Evolutionary conservation across 2,113 vertebrate genomes (phyloP).

Genomic region (Eptatretus burgeri): DNA sequence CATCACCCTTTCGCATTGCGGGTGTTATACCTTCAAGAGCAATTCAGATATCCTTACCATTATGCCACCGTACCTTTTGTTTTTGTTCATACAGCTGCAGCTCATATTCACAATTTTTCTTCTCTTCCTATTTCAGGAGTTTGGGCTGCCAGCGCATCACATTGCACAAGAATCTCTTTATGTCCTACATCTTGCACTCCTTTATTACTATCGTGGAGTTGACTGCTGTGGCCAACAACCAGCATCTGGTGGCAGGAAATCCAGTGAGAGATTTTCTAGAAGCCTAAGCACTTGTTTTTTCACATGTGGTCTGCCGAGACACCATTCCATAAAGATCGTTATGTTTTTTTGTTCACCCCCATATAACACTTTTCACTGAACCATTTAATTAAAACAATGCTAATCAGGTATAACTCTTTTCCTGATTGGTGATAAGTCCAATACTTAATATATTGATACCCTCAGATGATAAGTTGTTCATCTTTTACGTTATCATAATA

Average conservation of each 20-base stretch:
- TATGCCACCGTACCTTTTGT: too few relatives aligned
- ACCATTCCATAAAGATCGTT: too few relatives aligned
- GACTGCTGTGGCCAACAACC: conserved; percentile 11
- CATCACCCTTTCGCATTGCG: too few relatives aligned
- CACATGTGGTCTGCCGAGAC: too few relatives aligned
- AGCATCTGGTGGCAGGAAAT: conserved; percentile 13
- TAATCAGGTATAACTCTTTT: background rate
- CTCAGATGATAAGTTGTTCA: too few relatives aligned
- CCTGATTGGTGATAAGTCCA: background rate
- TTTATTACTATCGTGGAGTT: conserved; percentile 22
- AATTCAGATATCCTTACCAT: too few relatives aligned
- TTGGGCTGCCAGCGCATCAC: conserved; percentile 34
- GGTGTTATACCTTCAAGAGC: too few relatives aligned
- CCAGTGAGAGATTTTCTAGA: conserved; percentile 15
- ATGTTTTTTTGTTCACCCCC: background rate
- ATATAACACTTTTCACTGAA: background rate
- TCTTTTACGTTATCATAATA: too few relatives aligned
- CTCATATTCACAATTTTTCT: background rate
- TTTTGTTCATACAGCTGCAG: too few relatives aligned
- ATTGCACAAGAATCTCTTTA: conserved; percentile 33
- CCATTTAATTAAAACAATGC: background rate
- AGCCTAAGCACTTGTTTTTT: too few relatives aligned
- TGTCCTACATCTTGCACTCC: conserved; percentile 30
- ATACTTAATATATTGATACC: background rate
- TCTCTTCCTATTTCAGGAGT: conserved; percentile 15